Conservation (phyloP, 2,888 invertebrate genomes). For the Brachyptera putata region DNA sequence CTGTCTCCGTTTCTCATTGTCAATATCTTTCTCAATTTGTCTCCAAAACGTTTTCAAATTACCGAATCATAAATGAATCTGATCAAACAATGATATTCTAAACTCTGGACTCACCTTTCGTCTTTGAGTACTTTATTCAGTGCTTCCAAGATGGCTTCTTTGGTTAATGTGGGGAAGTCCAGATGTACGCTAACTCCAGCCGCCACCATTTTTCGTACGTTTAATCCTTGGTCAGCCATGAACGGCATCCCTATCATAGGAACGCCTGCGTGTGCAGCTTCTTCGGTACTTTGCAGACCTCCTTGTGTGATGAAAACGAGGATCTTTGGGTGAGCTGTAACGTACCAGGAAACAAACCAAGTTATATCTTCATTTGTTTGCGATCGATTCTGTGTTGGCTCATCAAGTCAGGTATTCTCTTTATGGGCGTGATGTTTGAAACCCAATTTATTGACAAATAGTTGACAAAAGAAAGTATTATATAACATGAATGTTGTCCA, state of each 20-base stretch:
- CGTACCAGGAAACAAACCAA: background rate
- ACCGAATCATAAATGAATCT: too few species aligned
- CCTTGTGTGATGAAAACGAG: conserved; percentile 26
- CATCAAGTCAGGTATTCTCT: too few species aligned
- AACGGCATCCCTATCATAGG: conserved; percentile 25
- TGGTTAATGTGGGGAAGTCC: conserved; percentile 20
- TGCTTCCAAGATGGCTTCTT: conserved; percentile 13
- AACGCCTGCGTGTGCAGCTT: conserved; percentile 19
- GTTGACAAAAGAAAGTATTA: too few species aligned
- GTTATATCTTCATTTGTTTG: too few species aligned
- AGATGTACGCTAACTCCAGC: conserved; percentile 16
- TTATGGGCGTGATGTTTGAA: too few species aligned
- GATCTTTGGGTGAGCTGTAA: conserved; percentile 23
- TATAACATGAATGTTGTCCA: too few species aligned
- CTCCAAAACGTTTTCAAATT: too few species aligned
- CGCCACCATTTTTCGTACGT: conserved; percentile 19
- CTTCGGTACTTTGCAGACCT: conserved; percentile 25
- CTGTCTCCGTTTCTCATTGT: too few species aligned
- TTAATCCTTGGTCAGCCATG: conserved; percentile 23
- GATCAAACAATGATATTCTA: too few species aligned
- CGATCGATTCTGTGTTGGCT: too few species aligned
- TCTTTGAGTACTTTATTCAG: conserved; percentile 11
- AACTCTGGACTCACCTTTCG: conserved; percentile 2
- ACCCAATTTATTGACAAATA: too few species aligned
- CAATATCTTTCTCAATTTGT: too few species aligned